Evolutionary conservation across 1,140 invertebrate genomes (phyloP), one percentile per base, ranked within the genome.

Genomic region (Limonius californicus): DNA sequence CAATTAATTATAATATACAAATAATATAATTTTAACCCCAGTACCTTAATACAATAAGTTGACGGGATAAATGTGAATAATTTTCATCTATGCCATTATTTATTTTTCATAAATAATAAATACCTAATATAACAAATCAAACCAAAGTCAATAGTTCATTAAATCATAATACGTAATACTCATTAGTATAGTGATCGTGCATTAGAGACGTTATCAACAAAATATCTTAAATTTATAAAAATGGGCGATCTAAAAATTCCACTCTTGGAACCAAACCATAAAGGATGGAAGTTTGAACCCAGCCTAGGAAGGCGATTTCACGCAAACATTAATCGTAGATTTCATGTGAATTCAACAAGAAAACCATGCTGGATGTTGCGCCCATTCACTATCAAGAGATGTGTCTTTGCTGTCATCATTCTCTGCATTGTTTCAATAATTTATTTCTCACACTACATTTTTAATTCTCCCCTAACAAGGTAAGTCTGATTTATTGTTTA

Each of bases 341-440:
- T 55, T 55, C 14, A 55, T 55, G 18, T 32, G 8, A 54, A 54
- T 45, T 54, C 21, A 47, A 66, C 45, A 63, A 61, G 32, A 61
- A 63, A 61, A 54, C 57, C 61, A 15, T 63, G 61, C 47, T 74
- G 63, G 55, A 63, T 68, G 30, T 64, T 70, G 50, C 66, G 63
- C 56, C 70, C 66, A n/a, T 54, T 69, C 23, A 67, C 64, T 30
- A 57, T 73, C 30, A 70, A 64, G 50, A 73, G 71, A 67, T 70
- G 71, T 65, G 68, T 74, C 2, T 53, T 72, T 58, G 64, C 65
- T 35, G 47, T 74, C 16, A 67, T 71, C 27, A 23, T 73, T 18
- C 60, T 74, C 23, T 68, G 64, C 58, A 63, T 74, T 27, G 35
- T 69, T 30, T 62, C 72, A 19, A 72, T 73, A 30, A 68, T 74